Conservation (phyloP, 2,797 vertebrate genomes). For the Perodicticus potto region DNA sequence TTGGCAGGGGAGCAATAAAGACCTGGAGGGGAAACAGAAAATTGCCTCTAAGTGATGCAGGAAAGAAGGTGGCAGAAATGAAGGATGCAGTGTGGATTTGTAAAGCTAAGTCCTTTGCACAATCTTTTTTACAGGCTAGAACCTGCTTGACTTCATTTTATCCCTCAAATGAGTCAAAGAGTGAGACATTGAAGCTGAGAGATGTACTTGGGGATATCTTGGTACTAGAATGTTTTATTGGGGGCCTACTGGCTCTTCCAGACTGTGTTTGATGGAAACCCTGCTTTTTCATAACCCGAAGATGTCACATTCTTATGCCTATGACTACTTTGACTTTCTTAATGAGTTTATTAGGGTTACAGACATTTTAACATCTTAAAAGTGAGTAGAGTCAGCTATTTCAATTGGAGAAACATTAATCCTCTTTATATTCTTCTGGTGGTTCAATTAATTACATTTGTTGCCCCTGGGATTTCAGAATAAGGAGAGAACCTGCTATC, state of each 20-base stretch:
- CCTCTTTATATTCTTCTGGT: not conserved
- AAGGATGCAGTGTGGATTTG: conserved; percentile 5
- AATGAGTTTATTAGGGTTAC: conserved; percentile 55
- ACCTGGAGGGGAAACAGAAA: conserved; percentile 46
- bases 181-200: not conserved
- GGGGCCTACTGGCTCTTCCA: not conserved
- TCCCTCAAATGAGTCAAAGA: conserved; percentile 59
- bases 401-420: not conserved
- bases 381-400: conserved; percentile 13
- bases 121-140: conserved; percentile 2
- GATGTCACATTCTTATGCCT: not conserved
- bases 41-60: not conserved
- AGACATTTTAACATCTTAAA: conserved; percentile 2
- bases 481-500: not conserved
- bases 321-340: conserved; percentile 24
- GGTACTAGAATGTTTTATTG: not conserved
- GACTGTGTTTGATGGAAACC: not conserved
- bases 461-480: not conserved
- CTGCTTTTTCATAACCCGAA: conserved; percentile 37
- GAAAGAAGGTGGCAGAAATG: conserved; percentile 43
- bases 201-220: not conserved
- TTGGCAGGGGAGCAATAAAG: conserved; percentile 19
- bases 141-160: conserved; percentile 60
- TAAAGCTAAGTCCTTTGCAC: conserved; percentile 48
- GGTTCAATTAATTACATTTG: conserved; percentile 7